Conservation (phyloP, 2,888 invertebrate genomes). For the Coelopa pilipes region DNA sequence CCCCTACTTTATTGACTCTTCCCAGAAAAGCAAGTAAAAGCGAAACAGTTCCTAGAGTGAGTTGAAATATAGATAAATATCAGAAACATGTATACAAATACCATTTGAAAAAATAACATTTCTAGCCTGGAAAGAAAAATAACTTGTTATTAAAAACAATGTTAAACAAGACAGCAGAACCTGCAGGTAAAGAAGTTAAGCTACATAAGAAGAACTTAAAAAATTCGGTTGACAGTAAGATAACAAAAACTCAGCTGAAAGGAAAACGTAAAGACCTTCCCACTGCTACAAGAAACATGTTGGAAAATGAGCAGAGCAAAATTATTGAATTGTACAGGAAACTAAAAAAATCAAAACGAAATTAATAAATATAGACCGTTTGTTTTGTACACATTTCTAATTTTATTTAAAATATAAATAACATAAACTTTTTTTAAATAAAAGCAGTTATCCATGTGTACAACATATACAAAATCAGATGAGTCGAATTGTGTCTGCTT, state of each 20-base stretch:
- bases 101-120: conserved; percentile 15
- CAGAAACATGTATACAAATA: conserved; percentile 21
- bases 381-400: conserved; percentile 32
- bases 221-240: conserved; percentile 18
- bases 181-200: not conserved
- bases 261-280: conserved; percentile 74
- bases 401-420: conserved; percentile 40
- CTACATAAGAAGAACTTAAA: not conserved
- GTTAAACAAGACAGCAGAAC: conserved; percentile 55
- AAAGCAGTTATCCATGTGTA: conserved; percentile 23
- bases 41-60: conserved; percentile 66
- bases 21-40: conserved; percentile 69
- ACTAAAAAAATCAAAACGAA: conserved; percentile 68
- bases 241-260: conserved; percentile 64
- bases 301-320: conserved; percentile 72
- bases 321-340: conserved; percentile 72
- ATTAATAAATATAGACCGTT: too few relatives aligned
- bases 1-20: conserved; percentile 72
- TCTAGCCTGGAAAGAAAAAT: conserved; percentile 73
- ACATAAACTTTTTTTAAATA: conserved; percentile 36
- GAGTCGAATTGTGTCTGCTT: not conserved
- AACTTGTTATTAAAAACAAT: conserved; percentile 72
- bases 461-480: not conserved
- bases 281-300: conserved; percentile 69
- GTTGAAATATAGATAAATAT: conserved; percentile 30